Base-by-base conservation (phyloP, 2,888 invertebrate genomes). In the Epicampocera succincta region DNA sequence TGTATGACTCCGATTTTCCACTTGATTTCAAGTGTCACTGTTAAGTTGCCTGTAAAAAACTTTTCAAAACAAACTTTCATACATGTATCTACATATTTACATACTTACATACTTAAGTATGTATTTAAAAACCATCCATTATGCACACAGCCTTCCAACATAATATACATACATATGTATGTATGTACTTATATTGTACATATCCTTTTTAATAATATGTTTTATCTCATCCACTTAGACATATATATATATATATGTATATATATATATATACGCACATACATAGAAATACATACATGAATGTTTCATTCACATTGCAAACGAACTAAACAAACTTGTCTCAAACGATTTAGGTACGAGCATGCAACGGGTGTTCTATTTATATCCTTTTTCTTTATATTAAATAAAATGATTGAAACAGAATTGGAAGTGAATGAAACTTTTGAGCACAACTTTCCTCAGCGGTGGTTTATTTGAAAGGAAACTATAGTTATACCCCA, bases 11-110 rank as follows among this genome's bases (percentile, higher is more conserved):
- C 71, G 71, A 77, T 71, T 77, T 71, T 71, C 77, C 71, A 77
- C 77, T 77, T 71, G 77, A 77, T 77, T 77, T 77, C 17, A 77
- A 77, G 77, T 77, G 77, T 77, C 77, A 77, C 63, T 77, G 71
- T 77, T 71, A 71, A 71, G 63, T 77, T 71, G 77, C 65, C 56
- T 65, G 61, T 33, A 50, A 48, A 48, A 69, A 63, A 63, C 19
- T 46, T 54, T 71, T 65, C 13, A 77, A 65, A 71, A 71, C 56
- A 58, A 33, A 77, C 54, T 17, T 38, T 19, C 15, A 52, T 17
- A 54, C 11, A n/a, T 29, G 44, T 15, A 9, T n/a, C n/a, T n/a
- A n/a, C n/a, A n/a, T n/a, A n/a, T n/a, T n/a, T n/a, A 71, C 56
- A 58, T 19, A 77, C 54, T 17, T 38, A 33, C 15, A 52, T 17